Base-by-base conservation (phyloP, 92 coral and sea anemone genomes). In the Virgularia gustaviana region DNA sequence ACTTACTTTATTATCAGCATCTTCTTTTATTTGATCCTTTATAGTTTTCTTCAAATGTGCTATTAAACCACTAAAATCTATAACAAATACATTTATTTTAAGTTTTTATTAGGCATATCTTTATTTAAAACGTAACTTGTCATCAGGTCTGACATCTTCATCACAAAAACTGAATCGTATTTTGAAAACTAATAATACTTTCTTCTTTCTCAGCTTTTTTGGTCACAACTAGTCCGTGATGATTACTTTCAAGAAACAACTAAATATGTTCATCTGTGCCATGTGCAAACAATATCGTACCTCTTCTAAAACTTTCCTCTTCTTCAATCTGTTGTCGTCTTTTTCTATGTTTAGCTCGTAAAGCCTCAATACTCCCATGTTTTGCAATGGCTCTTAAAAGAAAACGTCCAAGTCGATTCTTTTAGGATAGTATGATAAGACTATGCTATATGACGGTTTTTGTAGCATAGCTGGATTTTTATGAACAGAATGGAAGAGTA, bases 1-100 rank as follows among this genome's bases (percentile, higher is more conserved):
- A 66, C 81, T 5, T 49, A 88, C 99, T 86, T 85, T 88, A 37
- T 86, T 83, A 63, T 94, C 99, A 43, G 90, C 96, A 41, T 87
- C 88, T 41, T 76, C 81, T 80, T 90, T 89, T 15, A 96, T 75
- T 64, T 94, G 99, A 59, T 94, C 99, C 65, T 90, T 89, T 56
- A 94, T 87, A 15, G 99, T 87, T 81, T 94, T 94, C 85, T 94
- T 94, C 35, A 94, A 78, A 73, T 94, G 99, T 15, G 96, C 99
- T 63, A 94, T 94, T 25, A 94, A 39, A 16, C 92, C 96, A 78
- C 96, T 91, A 9, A 92, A 78, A 11, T 95, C 97, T 91, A 62
- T 42, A 20, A 74, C 67, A 10, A 9, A 41, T 41, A 16, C 51
- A 43, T 22, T 1, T 43, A 22, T 22, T 16, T 13, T 43, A 4